Evolutionary conservation across 2,888 invertebrate species (phyloP), one percentile per base, ranked within the genome.

Genomic region (Plutella xylostella): DNA sequence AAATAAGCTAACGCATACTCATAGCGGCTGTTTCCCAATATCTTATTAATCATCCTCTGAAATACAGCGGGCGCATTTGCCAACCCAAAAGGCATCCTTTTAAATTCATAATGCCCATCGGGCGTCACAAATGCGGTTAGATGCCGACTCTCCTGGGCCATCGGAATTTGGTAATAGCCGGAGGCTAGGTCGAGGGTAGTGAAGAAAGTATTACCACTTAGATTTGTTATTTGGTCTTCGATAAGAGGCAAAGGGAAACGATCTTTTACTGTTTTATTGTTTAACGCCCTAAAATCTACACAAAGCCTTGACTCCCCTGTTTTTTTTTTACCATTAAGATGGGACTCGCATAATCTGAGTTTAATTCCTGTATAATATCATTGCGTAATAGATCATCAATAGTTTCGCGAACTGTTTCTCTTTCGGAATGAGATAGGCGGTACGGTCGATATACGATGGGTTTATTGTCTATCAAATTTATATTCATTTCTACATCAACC

Each of bases 271-370:
- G 55, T 55, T 49, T 52, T 57, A 12, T 34, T 51, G 47, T 61
- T 62, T 17, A 58, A 41, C 7, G 56, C 52, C 12, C 60, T 45
- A 37, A 48, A 57, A 31, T 59, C 55, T 0, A 57, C 48, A 22
- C 56, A 56, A 0, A 57, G 42, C 11, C 56, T 47, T 38, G 30
- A 53, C 53, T 1, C 55, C 55, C 0, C 42, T 50, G 43, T 55
- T 55, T 30, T 55, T 55, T n/a, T 17, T 37, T 48, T 0, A 56
- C 52, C 34, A 56, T 39, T 18, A 56, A 12, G 7, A 56, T 51
- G 1, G 53, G 54, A 17, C 53, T 54, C 4, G 56, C 50, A 38
- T 52, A 55, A 7, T 47, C 45, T 1, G 53, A 55, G 14, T 39
- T 45, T 14, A 54, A 55, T 19, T 53, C 51, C 20, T 48, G 47